These are phyloP conservation scores for Iselma pallidipennis DNA, from an alignment of 2,888 invertebrate genomes.

Conservation along the genomic window DNA sequence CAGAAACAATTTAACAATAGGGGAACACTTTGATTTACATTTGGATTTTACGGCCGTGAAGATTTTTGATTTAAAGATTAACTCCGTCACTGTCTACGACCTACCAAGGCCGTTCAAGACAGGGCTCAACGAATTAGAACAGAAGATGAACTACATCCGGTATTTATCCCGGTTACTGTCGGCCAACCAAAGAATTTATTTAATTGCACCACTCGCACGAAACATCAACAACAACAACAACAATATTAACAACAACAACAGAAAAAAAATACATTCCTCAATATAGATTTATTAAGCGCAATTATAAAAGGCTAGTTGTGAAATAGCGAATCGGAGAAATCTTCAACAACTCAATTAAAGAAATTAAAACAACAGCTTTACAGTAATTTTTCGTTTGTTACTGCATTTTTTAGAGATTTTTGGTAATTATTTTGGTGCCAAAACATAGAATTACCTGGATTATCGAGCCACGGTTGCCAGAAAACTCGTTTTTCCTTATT, in stretches of 20 bases:
- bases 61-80: background rate
- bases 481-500: constrained; percentile 32
- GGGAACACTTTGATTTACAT: background rate
- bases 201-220: constrained; percentile 8
- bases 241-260: background rate
- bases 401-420: too few species aligned
- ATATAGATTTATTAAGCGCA: too few species aligned
- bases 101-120: constrained; percentile 24
- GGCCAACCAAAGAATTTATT: constrained; percentile 7
- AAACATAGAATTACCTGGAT: constrained; percentile 41
- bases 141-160: constrained; percentile 43
- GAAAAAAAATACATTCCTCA: background rate
- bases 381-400: background rate
- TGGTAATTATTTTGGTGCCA: background rate
- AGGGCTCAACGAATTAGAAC: constrained; percentile 9
- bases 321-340: too few species aligned
- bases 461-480: constrained; percentile 56
- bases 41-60: background rate
- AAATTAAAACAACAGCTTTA: background rate
- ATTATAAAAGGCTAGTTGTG: too few species aligned
- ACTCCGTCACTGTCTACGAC: constrained; percentile 11
- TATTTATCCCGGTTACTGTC: constrained; percentile 14
- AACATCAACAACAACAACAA: background rate
- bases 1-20: too few species aligned
- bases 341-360: background rate